phyloP scores from a whole-genome alignment of 2,113 vertebrate species.

The Nipponia nippon region DNA sequence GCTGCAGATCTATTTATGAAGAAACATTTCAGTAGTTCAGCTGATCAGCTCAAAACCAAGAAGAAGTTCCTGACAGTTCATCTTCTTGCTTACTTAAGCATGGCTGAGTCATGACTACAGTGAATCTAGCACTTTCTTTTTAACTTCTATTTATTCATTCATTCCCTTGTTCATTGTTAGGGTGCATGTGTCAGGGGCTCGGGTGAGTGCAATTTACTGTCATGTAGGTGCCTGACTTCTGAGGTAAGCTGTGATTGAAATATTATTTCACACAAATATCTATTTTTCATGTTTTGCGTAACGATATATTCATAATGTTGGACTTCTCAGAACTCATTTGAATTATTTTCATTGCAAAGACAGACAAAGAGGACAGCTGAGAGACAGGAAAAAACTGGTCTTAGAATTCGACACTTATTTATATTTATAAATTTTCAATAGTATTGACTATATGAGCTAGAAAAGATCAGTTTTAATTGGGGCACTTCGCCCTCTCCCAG shows the following conservation, averaged over 20 bases:
- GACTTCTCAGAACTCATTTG: background rate
- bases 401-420: background rate
- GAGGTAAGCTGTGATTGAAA: background rate
- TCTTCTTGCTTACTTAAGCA: slow-evolving; percentile 13
- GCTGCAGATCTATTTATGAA: background rate
- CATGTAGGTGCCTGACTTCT: background rate
- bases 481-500: background rate
- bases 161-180: background rate
- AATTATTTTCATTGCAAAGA: background rate
- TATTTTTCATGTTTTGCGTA: background rate
- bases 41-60: slow-evolving; percentile 17
- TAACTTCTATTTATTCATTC: background rate
- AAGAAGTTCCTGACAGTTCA: slow-evolving; percentile 14
- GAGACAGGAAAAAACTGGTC: background rate
- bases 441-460: background rate
- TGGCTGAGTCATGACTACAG: background rate
- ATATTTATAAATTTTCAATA: background rate
- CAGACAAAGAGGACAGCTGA: background rate
- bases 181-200: background rate
- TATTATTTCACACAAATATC: background rate
- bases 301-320: background rate
- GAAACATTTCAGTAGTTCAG: slow-evolving; percentile 15
- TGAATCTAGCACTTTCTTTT: background rate
- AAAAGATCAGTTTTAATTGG: background rate
- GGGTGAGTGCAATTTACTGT: background rate